phyloP scores from a whole-genome alignment of 2,113 vertebrate species.

The Corapipo altera region DNA sequence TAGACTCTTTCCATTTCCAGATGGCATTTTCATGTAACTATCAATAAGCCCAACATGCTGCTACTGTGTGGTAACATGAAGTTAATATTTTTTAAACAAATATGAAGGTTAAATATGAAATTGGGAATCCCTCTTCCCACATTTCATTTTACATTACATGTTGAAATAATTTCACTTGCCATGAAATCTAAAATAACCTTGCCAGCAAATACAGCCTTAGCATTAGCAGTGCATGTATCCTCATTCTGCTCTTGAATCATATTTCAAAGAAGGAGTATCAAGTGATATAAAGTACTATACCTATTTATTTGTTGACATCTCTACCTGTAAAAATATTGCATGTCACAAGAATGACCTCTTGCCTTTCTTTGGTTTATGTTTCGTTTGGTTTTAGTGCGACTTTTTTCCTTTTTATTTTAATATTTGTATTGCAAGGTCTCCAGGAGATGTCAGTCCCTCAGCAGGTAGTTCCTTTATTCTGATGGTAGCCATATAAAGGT shows the following conservation, averaged over 20 bases:
- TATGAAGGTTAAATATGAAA: not conserved
- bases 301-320: not conserved
- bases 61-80: not conserved
- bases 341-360: not conserved
- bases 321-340: not conserved
- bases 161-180: not conserved
- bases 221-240: not conserved
- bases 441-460: not conserved
- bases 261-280: not conserved
- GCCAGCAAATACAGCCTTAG: not conserved
- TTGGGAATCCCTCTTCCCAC: not conserved
- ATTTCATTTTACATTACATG: not conserved
- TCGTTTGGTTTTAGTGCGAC: accelerated
- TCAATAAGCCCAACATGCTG: not conserved
- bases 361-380: not conserved
- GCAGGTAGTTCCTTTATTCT: not conserved
- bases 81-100: not conserved
- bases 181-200: not conserved
- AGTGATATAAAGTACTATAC: not conserved
- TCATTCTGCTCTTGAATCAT: not conserved
- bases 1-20: not conserved
- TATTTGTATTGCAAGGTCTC: not conserved
- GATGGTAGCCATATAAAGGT: not conserved
- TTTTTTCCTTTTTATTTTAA: no score
- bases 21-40: not conserved